Conservation (phyloP, 2,797 vertebrate genomes). For the Crypturellus tataupa region DNA sequence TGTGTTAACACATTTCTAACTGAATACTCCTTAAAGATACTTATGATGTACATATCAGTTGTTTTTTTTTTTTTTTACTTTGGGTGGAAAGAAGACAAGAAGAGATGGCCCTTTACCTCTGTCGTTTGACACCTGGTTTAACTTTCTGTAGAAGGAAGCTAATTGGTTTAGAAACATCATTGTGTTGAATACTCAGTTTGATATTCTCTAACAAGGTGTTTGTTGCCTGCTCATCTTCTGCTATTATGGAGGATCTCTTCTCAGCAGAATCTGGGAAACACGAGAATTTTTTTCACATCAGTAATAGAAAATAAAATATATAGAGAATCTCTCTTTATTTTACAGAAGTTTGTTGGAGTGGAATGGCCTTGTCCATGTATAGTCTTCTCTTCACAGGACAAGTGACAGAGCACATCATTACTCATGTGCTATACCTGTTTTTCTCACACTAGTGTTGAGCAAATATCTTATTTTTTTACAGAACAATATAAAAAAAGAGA, state of each 20-base stretch:
- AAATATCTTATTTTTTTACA: background rate
- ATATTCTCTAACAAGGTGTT: slow-evolving; percentile 90
- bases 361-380: background rate
- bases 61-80: background rate
- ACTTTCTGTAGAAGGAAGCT: slow-evolving; percentile 84
- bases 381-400: background rate
- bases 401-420: background rate
- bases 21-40: background rate
- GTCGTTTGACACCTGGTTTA: slow-evolving; percentile 85
- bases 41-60: background rate
- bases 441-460: background rate
- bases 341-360: background rate
- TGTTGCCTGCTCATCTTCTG: slow-evolving; percentile 88
- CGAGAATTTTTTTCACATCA: background rate
- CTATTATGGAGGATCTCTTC: slow-evolving; percentile 84
- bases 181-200: slow-evolving; percentile 92
- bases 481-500: background rate
- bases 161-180: slow-evolving; percentile 92
- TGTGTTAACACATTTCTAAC: background rate
- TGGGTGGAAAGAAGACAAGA: background rate
- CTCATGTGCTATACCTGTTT: background rate
- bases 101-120: slow-evolving; percentile 84
- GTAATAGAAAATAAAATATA: background rate
- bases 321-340: background rate
- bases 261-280: slow-evolving; percentile 84